Conservation (phyloP, 1,140 invertebrate species). For the Eriocheir sinensis region DNA sequence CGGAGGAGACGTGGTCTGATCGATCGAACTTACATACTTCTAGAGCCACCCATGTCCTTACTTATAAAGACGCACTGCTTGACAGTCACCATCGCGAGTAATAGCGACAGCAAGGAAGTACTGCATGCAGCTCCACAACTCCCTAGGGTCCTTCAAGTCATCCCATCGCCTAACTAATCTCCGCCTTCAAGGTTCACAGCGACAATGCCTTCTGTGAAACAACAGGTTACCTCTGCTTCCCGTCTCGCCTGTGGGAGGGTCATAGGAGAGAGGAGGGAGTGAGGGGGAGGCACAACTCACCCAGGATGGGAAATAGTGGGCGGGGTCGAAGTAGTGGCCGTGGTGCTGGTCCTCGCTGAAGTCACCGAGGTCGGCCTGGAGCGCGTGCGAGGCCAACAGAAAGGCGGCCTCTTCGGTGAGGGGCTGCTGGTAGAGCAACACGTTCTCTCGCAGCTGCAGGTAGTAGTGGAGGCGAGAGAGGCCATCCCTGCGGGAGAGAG, state of each 20-base stretch:
- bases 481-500: conserved; percentile 87
- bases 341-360: conserved; percentile 81
- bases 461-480: conserved; percentile 96
- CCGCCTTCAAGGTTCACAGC: no score
- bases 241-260: neutral
- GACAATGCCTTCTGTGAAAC: no score
- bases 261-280: neutral
- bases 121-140: no score
- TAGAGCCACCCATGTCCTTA: no score
- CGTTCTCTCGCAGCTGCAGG: conserved; percentile 95
- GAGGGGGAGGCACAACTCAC: conserved; percentile 80
- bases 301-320: conserved; percentile 90
- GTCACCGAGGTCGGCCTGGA: conserved; percentile 96
- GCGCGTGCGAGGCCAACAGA: conserved; percentile 91
- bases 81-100: no score
- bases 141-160: no score
- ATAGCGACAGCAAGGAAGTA: no score
- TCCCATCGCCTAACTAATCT: no score
- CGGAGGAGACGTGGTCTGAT: no score
- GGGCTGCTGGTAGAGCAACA: conserved; percentile 83
- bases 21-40: no score
- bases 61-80: no score
- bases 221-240: no score
- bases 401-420: conserved; percentile 87
- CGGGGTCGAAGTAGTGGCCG: conserved; percentile 85